Conservation (phyloP, 2,888 invertebrate genomes). For the Catocala nupta region DNA sequence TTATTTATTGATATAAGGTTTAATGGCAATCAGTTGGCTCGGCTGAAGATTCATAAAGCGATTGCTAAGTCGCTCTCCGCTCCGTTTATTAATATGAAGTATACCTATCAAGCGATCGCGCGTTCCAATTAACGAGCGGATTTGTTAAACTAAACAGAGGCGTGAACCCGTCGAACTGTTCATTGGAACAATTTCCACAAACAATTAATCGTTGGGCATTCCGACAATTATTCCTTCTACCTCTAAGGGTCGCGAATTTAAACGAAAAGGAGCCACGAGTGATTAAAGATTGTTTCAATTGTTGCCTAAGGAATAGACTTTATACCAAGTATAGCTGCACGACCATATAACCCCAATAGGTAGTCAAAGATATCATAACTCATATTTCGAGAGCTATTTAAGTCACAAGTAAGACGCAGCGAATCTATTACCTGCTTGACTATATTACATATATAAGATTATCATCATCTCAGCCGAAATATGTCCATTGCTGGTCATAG, state of each 20-base stretch:
- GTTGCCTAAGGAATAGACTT: conserved; percentile 13
- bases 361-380: too few relatives aligned
- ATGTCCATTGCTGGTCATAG: too few relatives aligned
- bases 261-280: conserved; percentile 19
- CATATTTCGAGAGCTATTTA: too few relatives aligned
- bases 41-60: too few relatives aligned
- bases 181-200: conserved; percentile 54
- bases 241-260: conserved; percentile 32
- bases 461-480: too few relatives aligned
- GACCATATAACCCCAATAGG: too few relatives aligned
- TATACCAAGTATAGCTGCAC: background rate
- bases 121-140: conserved; percentile 62
- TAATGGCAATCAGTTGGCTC: too few relatives aligned
- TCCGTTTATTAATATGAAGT: conserved; percentile 3
- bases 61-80: conserved; percentile 1
- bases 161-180: conserved; percentile 49
- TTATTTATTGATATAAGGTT: too few relatives aligned
- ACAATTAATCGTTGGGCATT: conserved; percentile 55
- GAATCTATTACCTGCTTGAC: too few relatives aligned
- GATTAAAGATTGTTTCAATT: conserved; percentile 27
- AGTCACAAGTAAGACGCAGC: too few relatives aligned
- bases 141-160: conserved; percentile 70
- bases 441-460: too few relatives aligned
- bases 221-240: conserved; percentile 48
- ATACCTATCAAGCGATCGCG: conserved; percentile 37